phyloP scores from a whole-genome alignment of 2,888 invertebrate species.

The Phaedon cochleariae region DNA sequence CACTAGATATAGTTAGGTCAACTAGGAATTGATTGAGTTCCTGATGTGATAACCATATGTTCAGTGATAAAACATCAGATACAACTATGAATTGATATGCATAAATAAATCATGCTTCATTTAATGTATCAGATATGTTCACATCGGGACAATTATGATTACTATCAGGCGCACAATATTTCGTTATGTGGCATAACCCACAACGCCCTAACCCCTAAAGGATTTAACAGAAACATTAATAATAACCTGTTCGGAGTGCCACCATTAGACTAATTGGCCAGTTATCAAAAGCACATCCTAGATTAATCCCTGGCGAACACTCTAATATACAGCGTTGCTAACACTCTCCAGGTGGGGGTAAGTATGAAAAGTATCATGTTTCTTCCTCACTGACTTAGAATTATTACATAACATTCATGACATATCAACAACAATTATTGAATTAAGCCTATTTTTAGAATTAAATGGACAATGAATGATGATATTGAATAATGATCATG shows the following conservation, averaged over 20 bases:
- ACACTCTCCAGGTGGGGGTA: too few species aligned
- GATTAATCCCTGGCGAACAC: conserved; percentile 8
- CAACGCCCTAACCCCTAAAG: background rate
- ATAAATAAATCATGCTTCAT: background rate
- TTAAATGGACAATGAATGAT: too few species aligned
- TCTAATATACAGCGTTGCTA: background rate
- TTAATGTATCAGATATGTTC: background rate
- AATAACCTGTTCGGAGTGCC: conserved; percentile 12
- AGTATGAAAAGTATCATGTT: too few species aligned
- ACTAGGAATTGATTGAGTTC: too few species aligned
- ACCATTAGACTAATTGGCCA: conserved; percentile 22
- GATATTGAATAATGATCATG: too few species aligned
- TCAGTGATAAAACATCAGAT: background rate
- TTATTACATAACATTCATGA: too few species aligned
- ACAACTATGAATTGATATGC: background rate
- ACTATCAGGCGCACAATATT: background rate
- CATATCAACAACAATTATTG: too few species aligned
- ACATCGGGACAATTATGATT: background rate
- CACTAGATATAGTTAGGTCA: too few species aligned
- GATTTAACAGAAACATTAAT: conserved; percentile 15
- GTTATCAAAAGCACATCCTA: conserved; percentile 19
- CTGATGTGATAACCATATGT: too few species aligned
- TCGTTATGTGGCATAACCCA: background rate
- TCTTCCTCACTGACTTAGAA: too few species aligned
- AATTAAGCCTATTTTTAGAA: too few species aligned